Conservation (phyloP, 1,140 invertebrate genomes). For the Lordiphosa clarofinis region DNA sequence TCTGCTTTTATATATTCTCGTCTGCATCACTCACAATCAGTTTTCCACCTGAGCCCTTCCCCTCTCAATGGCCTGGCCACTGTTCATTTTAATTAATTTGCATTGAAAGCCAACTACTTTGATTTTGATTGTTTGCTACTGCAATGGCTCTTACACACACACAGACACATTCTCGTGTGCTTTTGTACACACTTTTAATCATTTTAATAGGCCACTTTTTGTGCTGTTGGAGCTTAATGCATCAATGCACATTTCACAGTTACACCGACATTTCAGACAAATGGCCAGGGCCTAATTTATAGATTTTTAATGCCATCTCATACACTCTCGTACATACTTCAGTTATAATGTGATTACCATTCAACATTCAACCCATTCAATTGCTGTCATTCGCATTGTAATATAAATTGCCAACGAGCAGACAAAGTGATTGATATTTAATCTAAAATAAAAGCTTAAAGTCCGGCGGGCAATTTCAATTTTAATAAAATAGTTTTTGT, state of each 20-base stretch:
- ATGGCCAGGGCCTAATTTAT: slow-evolving; percentile 50
- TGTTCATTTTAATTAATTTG: slow-evolving; percentile 54
- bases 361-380: slow-evolving; percentile 41
- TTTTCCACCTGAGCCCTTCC: neutral
- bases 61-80: slow-evolving; percentile 21
- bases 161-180: neutral
- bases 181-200: slow-evolving; percentile 45
- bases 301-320: slow-evolving; percentile 22
- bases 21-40: neutral
- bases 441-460: slow-evolving; percentile 57
- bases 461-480: slow-evolving; percentile 50
- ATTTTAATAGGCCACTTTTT: slow-evolving; percentile 70
- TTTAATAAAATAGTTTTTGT: slow-evolving; percentile 59
- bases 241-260: slow-evolving; percentile 44
- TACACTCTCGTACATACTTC: slow-evolving; percentile 10
- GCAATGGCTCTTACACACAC: slow-evolving; percentile 20
- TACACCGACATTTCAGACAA: slow-evolving; percentile 31
- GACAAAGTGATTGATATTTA: slow-evolving; percentile 61
- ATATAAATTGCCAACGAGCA: slow-evolving; percentile 32
- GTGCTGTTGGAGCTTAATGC: slow-evolving; percentile 48
- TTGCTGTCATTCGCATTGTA: slow-evolving; percentile 38
- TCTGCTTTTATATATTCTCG: too few species aligned
- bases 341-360: slow-evolving; percentile 33
- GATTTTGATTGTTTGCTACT: slow-evolving; percentile 66
- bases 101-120: slow-evolving; percentile 41